Percentiles rank a stretch among this genome's conserved stretches.
Evolutionary conservation across 1,140 invertebrate genomes (phyloP).

Genomic region (Conus ventricosus): DNA sequence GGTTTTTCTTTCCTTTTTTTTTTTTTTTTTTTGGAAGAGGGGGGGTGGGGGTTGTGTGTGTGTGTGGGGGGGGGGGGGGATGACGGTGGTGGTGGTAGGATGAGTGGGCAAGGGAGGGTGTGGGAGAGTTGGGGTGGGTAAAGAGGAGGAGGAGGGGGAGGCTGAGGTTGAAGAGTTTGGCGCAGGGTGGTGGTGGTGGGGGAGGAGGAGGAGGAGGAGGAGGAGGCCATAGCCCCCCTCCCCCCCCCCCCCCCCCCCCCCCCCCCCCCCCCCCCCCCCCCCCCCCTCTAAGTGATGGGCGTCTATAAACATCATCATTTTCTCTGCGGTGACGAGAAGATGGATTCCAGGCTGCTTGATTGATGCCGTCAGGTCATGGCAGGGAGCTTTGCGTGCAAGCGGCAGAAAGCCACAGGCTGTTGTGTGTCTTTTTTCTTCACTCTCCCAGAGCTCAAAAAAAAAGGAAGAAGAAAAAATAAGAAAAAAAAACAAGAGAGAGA

Average conservation of each 20-base stretch:
- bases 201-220: too few species aligned
- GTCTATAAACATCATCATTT: conserved; percentile 2
- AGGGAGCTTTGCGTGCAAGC: background rate
- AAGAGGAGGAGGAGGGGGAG: too few species aligned
- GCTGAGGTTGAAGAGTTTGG: too few species aligned
- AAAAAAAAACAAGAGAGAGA: too few species aligned
- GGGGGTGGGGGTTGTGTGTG: too few species aligned
- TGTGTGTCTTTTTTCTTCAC: background rate
- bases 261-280: background rate
- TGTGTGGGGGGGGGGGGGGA: too few species aligned
- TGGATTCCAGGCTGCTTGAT: background rate
- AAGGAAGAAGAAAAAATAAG: background rate
- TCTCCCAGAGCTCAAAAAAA: background rate
- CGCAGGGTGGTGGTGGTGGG: too few species aligned
- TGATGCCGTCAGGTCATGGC: background rate
- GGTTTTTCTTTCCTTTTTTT: background rate
- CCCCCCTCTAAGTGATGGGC: background rate
- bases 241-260: background rate
- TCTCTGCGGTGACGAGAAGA: background rate
- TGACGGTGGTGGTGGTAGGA: too few species aligned
- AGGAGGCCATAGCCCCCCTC: background rate
- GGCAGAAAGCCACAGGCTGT: background rate
- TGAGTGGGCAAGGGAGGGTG: too few species aligned
- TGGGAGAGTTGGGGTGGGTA: too few species aligned
- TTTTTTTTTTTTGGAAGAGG: too few species aligned